Percentiles rank a stretch among this genome's conserved stretches.
Conservation (phyloP, 2,113 vertebrate species). For the Callorhinus ursinus region DNA sequence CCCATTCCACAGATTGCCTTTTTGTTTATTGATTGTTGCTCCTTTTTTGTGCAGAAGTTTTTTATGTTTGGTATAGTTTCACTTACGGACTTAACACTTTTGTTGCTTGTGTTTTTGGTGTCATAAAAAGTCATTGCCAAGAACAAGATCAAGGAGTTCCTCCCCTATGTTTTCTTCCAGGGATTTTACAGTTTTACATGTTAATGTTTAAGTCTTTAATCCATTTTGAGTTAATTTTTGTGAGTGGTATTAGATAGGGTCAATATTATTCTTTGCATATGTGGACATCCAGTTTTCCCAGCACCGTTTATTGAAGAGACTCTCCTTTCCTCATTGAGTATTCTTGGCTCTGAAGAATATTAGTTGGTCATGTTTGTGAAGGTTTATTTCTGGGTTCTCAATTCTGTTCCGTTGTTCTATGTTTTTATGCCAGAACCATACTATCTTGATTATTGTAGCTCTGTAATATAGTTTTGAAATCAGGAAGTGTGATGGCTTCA, state of each 20-base stretch:
- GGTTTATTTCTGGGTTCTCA: neutral
- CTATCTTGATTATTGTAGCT: neutral
- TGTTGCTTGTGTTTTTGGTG: neutral
- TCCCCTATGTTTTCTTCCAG: neutral
- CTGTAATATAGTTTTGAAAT: neutral
- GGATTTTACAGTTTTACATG: neutral
- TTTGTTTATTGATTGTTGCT: neutral
- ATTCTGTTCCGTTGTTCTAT: neutral
- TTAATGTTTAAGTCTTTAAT: neutral
- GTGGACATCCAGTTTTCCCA: neutral
- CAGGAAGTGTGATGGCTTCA: neutral
- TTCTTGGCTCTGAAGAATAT: neutral
- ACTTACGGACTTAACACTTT: neutral
- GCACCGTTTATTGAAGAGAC: neutral
- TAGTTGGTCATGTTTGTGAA: neutral
- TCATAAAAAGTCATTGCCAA: neutral
- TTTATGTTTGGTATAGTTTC: no score
- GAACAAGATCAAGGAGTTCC: neutral
- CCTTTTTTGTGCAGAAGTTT: neutral
- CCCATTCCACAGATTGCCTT: neutral
- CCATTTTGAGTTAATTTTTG: neutral
- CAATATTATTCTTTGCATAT: neutral
- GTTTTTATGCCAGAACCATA: neutral
- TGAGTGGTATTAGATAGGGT: neutral
- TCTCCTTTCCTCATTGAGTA: neutral